Evolutionary conservation across 2,888 invertebrate genomes (phyloP).

Genomic region (Parapristionchus giblindavisi): DNA sequence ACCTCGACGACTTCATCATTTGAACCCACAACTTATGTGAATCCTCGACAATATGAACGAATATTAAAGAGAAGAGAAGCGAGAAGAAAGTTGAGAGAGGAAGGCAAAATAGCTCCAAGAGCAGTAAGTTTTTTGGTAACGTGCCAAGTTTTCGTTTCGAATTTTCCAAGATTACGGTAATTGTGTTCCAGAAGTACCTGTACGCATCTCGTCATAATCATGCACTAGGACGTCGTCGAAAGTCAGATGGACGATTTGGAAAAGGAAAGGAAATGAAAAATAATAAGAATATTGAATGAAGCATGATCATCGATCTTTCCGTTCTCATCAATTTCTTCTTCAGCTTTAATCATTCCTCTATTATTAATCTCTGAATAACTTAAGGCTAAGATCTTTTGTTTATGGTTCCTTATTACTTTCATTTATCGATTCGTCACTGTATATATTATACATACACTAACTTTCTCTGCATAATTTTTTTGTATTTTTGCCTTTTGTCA

Average conservation of each 20-base stretch:
- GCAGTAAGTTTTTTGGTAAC: not conserved
- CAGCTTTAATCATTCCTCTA: not conserved
- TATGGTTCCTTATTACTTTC: not conserved
- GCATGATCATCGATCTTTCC: not conserved
- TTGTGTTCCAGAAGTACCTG: constrained; percentile 9
- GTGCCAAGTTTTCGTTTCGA: not conserved
- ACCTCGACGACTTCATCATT: not conserved
- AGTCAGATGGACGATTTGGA: constrained; percentile 13
- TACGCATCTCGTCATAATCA: constrained; percentile 8
- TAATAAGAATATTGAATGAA: no score
- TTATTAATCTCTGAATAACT: not conserved
- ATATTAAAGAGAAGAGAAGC: constrained; percentile 93
- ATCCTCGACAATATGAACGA: constrained; percentile 95
- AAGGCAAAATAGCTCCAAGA: constrained; percentile 77
- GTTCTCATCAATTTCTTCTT: not conserved
- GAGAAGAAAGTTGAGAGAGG: constrained; percentile 90
- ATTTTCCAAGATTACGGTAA: not conserved
- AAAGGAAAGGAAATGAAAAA: not conserved
- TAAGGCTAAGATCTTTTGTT: not conserved
- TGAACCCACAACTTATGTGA: constrained; percentile 81
- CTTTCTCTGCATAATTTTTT: not conserved
- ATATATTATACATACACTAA: no score
- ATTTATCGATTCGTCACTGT: not conserved
- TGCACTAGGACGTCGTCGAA: not conserved
- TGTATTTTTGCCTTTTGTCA: not conserved